A percentile compares a stretch with the other conserved stretches of the same genome.
Evolutionary conservation across 2,113 vertebrate genomes (phyloP).

Genomic region (human (Homo sapiens)): DNA sequence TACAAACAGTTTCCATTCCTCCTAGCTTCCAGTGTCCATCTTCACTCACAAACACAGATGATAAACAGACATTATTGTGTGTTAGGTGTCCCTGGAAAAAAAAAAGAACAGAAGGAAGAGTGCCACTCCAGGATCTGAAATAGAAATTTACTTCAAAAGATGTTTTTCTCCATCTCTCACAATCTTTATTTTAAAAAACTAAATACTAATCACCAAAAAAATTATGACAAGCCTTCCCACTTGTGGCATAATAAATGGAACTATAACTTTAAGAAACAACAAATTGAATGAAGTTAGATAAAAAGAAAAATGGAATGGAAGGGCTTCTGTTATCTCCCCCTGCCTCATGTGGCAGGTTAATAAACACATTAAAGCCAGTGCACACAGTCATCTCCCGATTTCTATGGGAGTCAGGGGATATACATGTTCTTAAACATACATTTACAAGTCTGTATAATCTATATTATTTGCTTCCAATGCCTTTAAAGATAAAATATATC

Average conservation of each 20-base stretch:
- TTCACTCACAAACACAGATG: constrained; percentile 96
- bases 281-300: background rate
- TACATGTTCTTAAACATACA: too few relatives aligned
- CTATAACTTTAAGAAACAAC: background rate
- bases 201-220: background rate
- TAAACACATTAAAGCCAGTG: background rate
- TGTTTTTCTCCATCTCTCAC: too few relatives aligned
- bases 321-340: background rate
- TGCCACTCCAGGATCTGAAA: background rate
- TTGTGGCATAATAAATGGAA: background rate
- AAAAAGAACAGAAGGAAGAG: background rate
- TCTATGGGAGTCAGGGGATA: background rate
- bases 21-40: constrained; percentile 98
- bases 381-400: background rate
- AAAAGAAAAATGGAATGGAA: background rate
- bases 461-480: background rate
- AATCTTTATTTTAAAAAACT: background rate
- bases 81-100: constrained; percentile 91
- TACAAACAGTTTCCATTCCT: constrained; percentile 97
- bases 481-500: background rate
- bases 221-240: background rate
- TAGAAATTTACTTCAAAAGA: too few relatives aligned
- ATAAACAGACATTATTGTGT: constrained; percentile 96
- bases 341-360: background rate
- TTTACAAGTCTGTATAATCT: background rate